phyloP scores from a whole-genome alignment of 2,888 invertebrate genomes.

The Atethmia centrago region DNA sequence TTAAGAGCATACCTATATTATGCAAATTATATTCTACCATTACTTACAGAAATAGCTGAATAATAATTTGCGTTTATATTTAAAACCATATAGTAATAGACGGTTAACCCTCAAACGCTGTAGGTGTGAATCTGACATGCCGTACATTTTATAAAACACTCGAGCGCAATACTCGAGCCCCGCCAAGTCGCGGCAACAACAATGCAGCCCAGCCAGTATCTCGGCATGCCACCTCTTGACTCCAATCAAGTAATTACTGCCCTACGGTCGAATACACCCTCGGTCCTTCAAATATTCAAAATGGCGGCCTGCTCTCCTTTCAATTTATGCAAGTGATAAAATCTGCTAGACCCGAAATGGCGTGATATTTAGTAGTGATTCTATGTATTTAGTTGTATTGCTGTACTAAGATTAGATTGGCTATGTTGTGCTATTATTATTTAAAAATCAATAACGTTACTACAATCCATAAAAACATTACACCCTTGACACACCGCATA shows the following conservation, averaged over 20 bases:
- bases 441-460: slow-evolving; percentile 72
- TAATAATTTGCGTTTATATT: slow-evolving; percentile 28
- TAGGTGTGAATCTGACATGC: slow-evolving; percentile 85
- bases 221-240: slow-evolving; percentile 89
- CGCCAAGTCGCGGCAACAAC: slow-evolving; percentile 78
- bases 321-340: slow-evolving; percentile 84
- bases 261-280: slow-evolving; percentile 88
- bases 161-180: slow-evolving; percentile 73
- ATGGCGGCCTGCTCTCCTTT: slow-evolving; percentile 82
- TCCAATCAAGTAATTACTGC: slow-evolving; percentile 90
- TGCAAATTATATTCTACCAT: slow-evolving; percentile 60
- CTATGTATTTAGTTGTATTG: slow-evolving; percentile 42
- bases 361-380: slow-evolving; percentile 8
- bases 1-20: slow-evolving; percentile 52
- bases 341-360: slow-evolving; percentile 68
- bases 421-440: slow-evolving; percentile 72
- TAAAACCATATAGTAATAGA: slow-evolving; percentile 54
- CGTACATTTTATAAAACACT: slow-evolving; percentile 83
- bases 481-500: slow-evolving; percentile 90
- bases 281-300: slow-evolving; percentile 86
- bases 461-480: slow-evolving; percentile 85
- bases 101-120: slow-evolving; percentile 86
- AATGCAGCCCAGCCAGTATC: slow-evolving; percentile 83
- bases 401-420: slow-evolving; percentile 28
- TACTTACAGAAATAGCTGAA: slow-evolving; percentile 24